These are phyloP conservation scores for Steatocranus sp. DNA, from an alignment of 2,797 vertebrate genomes.

Conservation along the genomic window DNA sequence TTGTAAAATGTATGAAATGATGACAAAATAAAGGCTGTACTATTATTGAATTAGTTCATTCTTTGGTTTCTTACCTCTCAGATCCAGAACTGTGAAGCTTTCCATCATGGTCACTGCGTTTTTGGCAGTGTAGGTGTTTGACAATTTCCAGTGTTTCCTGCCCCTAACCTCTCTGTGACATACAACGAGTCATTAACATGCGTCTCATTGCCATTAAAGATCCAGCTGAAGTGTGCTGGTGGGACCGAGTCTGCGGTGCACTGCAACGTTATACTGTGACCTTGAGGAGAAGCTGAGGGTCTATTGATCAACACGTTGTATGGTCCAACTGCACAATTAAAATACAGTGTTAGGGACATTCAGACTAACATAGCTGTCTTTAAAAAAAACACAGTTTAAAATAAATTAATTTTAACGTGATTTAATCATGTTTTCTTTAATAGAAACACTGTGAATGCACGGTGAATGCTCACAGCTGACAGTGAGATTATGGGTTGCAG, in stretches of 20 bases:
- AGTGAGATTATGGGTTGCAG: slow-evolving; percentile 24
- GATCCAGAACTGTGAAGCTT: slow-evolving; percentile 33
- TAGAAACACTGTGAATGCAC: neutral
- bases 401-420: neutral
- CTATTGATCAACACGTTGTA: slow-evolving; percentile 41
- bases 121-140: slow-evolving; percentile 56
- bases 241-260: slow-evolving; percentile 54
- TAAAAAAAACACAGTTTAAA: neutral
- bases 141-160: slow-evolving; percentile 44
- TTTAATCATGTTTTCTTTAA: neutral
- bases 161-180: slow-evolving; percentile 37
- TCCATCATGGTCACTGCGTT: slow-evolving; percentile 55
- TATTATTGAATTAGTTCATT: neutral
- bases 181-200: slow-evolving; percentile 26
- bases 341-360: neutral
- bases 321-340: slow-evolving; percentile 54
- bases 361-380: neutral
- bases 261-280: slow-evolving; percentile 32
- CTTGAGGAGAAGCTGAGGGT: neutral
- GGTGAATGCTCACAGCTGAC: slow-evolving; percentile 65
- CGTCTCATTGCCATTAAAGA: slow-evolving; percentile 46
- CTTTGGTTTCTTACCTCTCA: slow-evolving; percentile 47
- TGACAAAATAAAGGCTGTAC: neutral
- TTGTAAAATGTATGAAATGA: neutral
- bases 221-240: slow-evolving; percentile 59